Percentiles rank a stretch among this genome's conserved stretches.
These are phyloP conservation scores for Melanostoma mellinum DNA, from an alignment of 2,888 invertebrate species.

Conservation along the genomic window DNA sequence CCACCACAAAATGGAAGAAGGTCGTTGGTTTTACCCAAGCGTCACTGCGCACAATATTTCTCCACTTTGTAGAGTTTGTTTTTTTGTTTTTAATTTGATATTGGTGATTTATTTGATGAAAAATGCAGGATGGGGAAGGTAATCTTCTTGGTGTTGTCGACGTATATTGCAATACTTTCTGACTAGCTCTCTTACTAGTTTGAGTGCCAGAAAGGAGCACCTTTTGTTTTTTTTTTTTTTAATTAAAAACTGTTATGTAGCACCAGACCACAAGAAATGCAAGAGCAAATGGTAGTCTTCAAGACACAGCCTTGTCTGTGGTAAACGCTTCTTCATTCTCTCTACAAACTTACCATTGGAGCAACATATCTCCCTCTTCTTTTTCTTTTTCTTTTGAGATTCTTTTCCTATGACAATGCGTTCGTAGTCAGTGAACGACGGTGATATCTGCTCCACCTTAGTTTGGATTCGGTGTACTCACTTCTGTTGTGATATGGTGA, in stretches of 20 bases:
- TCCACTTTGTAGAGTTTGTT: slow-evolving; percentile 3
- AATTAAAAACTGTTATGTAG: slow-evolving; percentile 69
- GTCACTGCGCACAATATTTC: slow-evolving; percentile 49
- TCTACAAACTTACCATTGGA: slow-evolving; percentile 47
- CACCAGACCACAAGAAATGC: slow-evolving; percentile 41
- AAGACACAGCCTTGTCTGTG: slow-evolving; percentile 54
- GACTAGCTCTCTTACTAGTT: slow-evolving; percentile 36
- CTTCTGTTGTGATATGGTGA: slow-evolving; percentile 20
- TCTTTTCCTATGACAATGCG: slow-evolving; percentile 60
- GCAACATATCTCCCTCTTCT: slow-evolving; percentile 39
- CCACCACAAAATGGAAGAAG: slow-evolving; percentile 37
- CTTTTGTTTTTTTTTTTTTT: slow-evolving; percentile 62
- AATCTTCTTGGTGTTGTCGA: too few relatives aligned
- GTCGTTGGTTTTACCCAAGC: slow-evolving; percentile 43
- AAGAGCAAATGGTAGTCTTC: slow-evolving; percentile 34
- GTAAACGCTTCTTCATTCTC: slow-evolving; percentile 23
- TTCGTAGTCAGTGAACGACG: slow-evolving; percentile 11
- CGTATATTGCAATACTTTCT: too few relatives aligned
- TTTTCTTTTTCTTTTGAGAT: slow-evolving; percentile 24
- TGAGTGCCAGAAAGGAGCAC: slow-evolving; percentile 10
- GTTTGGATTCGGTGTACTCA: slow-evolving; percentile 27
- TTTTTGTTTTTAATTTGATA: neutral
- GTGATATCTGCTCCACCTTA: slow-evolving; percentile 23
- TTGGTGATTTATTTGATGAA: neutral
- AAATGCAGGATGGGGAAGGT: too few relatives aligned